Percentiles rank a stretch among this genome's conserved stretches.
These are phyloP conservation scores for Crocodylus rhombifer DNA, from an alignment of 2,797 vertebrate species.

Conservation along the genomic window DNA sequence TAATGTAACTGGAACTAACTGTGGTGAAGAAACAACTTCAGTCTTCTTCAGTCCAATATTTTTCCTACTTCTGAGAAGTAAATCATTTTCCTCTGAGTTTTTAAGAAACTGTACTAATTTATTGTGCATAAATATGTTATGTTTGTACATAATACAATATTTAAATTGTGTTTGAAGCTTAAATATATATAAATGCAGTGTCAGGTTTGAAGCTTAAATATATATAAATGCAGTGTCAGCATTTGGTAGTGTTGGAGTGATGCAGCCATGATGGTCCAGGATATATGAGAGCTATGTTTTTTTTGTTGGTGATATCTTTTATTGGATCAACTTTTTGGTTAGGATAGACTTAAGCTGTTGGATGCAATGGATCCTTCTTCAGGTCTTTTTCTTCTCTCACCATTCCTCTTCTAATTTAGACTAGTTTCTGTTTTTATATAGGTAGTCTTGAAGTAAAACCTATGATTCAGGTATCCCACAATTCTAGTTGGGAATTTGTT, in stretches of 20 bases:
- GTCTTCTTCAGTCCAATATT: constrained; percentile 4
- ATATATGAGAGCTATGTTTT: too few species aligned
- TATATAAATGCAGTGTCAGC: neutral
- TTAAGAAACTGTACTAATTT: neutral
- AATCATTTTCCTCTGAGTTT: constrained; percentile 2
- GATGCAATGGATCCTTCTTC: neutral
- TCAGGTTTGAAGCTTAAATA: neutral
- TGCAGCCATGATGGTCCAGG: too few species aligned
- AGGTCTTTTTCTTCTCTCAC: neutral
- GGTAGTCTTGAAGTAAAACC: neutral
- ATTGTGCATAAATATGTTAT: neutral
- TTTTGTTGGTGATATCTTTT: too few species aligned
- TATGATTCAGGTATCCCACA: neutral
- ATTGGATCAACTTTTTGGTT: too few species aligned
- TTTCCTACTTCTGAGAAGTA: neutral
- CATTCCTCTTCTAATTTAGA: neutral
- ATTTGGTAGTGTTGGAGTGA: too few species aligned
- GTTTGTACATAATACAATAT: neutral
- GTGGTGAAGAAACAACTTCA: neutral
- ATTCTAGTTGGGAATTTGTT: neutral
- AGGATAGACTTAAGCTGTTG: too few species aligned
- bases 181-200: neutral
- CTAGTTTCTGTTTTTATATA: neutral
- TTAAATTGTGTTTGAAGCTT: neutral
- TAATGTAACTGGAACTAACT: neutral